Base-by-base conservation (phyloP, 1,140 invertebrate species). In the Cecropterus lyciades region DNA sequence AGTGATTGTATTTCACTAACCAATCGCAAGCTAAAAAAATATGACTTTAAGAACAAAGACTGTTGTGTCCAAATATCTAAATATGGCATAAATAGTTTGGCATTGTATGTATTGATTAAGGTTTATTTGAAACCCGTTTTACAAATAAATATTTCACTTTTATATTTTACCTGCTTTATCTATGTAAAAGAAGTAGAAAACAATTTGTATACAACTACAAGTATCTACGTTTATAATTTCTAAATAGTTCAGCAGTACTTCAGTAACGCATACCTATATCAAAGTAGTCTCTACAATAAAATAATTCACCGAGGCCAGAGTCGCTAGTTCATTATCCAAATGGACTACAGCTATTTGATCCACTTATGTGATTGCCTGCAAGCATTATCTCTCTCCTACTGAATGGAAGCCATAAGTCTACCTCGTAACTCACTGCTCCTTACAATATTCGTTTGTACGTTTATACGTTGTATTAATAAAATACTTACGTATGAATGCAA, bases 291-390 rank as follows among this genome's bases (percentile, higher is more conserved):
- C 73, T 82, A 79, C 77, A 85, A 91, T 89, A 89, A 87, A 89
- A 87, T 75, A 84, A 80, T 67, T 78, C 74, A 74, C 72, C 73
- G 70, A 84, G 72, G 73, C 84, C 82, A 80, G 77, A 84, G 82
- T 87, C 82, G 80, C 85, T 81, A 85, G 87, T 91, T 91, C 89
- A 91, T 91, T 91, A 91, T 87, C 85, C 86, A 89, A 91, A 91
- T 91, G 89, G 89, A 91, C 85, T 89, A 81, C 79, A 89, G 89
- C 89, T 91, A 91, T 91, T 89, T 91, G 87, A 91, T 91, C 87
- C 89, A 91, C 89, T 91, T 91, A 89, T 91, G 87, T 87, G 89
- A 91, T 89, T 91, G 89, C 85, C 84, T 88, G 84, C 88, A 85
- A 88, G 82, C 87, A 91, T 91, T 91, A 89, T 89, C 88, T 91